Base-by-base conservation (phyloP, 2,113 vertebrate genomes). In the Oenanthe melanoleuca region DNA sequence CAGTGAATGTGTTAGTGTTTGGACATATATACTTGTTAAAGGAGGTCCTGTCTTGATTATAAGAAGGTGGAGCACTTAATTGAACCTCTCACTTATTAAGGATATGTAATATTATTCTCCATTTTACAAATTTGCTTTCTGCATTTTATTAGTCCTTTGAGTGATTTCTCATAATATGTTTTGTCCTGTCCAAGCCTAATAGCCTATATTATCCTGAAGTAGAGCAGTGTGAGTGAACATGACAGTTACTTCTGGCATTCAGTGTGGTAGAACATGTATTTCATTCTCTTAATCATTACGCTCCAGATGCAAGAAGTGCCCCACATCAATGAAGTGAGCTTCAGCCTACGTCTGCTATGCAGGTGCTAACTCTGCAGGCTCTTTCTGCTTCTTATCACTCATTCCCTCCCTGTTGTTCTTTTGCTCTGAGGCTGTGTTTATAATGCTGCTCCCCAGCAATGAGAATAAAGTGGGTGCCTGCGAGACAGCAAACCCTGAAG, bases 281-380 rank as follows among this genome's bases (percentile, higher is more conserved):
- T 88, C 82, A 74, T 85, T 86, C 75, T 90, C 80, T 85, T 88
- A 94, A 92, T 96, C 88, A 89, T 92, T 86, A 52, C 0, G 0
- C 66, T 89, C 60, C 96, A 97, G 91, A 94, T 83, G 72, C 78
- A 92, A 95, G 80, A 91, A 85, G 34, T 53, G 87, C 88, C 80
- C 94, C 94, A 95, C 89, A 96, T 96, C 96, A 94, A 75, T 92
- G 91, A 82, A 89, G 40, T 69, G 64, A 96, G 90, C 70, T 70
- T 74, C 74, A 80, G 86, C 57, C 3, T 66, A 7, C 34, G 87
- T 86, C 92, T 94, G 91, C 52, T 45, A 55, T 95, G 94, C 95
- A 97, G 95, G 95, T 88, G 91, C 88, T 87, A 94, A 74, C 73
- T 71, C 75, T 49, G 63, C 70, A 65, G 80, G 85, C 72, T 81